Percentiles rank a stretch among this genome's conserved stretches.
phyloP scores from a whole-genome alignment of 2,888 invertebrate species.

The Herminia tarsipennalis region DNA sequence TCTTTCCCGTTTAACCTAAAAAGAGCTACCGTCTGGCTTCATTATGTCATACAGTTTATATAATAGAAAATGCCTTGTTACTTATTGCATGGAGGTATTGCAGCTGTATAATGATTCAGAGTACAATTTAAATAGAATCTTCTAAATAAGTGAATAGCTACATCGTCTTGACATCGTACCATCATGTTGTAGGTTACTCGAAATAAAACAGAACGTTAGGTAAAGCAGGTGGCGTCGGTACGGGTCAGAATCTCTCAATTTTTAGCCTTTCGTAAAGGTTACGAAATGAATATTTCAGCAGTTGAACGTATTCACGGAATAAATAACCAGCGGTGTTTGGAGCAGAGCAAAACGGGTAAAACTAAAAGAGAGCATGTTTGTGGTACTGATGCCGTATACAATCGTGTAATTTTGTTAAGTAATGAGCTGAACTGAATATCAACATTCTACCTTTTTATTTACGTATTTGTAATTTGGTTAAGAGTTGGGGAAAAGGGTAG shows the following conservation, averaged over 20 bases:
- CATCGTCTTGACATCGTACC: not conserved
- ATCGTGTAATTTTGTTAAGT: not conserved
- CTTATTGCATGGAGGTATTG: no score
- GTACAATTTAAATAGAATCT: no score
- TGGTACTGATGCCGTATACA: not conserved
- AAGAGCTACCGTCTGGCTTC: no score
- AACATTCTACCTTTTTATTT: no score
- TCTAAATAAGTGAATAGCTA: no score
- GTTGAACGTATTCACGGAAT: constrained; percentile 24
- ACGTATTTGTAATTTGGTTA: no score
- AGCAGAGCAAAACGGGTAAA: constrained; percentile 5
- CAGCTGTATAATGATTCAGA: no score
- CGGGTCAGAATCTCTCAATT: constrained; percentile 13
- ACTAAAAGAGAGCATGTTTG: constrained; percentile 4
- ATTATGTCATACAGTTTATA: no score
- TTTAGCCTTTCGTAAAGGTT: constrained; percentile 24
- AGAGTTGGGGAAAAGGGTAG: no score
- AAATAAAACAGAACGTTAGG: constrained; percentile 10
- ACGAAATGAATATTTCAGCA: constrained; percentile 32
- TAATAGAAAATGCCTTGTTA: no score
- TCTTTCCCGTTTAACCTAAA: no score
- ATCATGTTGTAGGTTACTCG: not conserved
- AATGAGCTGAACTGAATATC: no score
- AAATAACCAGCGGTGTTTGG: constrained; percentile 11
- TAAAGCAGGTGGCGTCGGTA: constrained; percentile 4